Percentiles rank a stretch among this genome's conserved stretches.
These are phyloP conservation scores for Adineta ricciae DNA, from an alignment of 2,888 invertebrate species.

Conservation along the genomic window DNA sequence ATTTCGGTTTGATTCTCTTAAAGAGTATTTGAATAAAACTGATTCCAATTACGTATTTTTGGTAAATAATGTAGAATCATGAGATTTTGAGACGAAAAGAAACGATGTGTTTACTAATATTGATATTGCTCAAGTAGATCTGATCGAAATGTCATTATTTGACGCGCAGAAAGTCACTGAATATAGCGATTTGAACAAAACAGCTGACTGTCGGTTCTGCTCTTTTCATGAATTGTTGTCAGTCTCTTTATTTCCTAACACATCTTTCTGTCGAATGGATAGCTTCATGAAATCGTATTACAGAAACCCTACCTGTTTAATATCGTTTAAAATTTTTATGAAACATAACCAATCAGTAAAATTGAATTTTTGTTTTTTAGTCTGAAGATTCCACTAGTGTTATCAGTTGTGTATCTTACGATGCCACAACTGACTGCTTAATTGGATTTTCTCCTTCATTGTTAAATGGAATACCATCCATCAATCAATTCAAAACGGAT, in stretches of 20 bases:
- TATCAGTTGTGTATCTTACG: not conserved
- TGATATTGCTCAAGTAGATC: not conserved
- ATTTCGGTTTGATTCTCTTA: slow-evolving; percentile 1
- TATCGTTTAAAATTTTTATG: no score
- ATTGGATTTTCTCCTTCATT: not conserved
- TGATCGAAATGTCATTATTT: not conserved
- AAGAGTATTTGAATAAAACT: not conserved
- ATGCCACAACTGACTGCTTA: not conserved
- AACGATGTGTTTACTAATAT: no score
- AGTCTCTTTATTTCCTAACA: no score
- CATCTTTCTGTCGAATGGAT: no score
- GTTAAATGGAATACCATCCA: not conserved
- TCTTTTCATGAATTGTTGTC: no score
- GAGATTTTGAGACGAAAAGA: no score
- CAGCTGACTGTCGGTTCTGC: no score
- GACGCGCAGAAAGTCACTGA: no score
- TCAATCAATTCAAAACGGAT: not conserved
- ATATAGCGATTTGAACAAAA: no score
- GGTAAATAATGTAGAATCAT: not conserved
- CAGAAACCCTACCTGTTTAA: no score
- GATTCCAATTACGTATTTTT: not conserved
- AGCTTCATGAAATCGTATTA: no score
- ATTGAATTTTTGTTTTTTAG: not conserved
- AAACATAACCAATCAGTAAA: not conserved
- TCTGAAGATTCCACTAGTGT: not conserved